A percentile compares a stretch with the other conserved stretches of the same genome.
Evolutionary conservation across 2,113 vertebrate species (phyloP).

Genomic region (Alligator sinensis): DNA sequence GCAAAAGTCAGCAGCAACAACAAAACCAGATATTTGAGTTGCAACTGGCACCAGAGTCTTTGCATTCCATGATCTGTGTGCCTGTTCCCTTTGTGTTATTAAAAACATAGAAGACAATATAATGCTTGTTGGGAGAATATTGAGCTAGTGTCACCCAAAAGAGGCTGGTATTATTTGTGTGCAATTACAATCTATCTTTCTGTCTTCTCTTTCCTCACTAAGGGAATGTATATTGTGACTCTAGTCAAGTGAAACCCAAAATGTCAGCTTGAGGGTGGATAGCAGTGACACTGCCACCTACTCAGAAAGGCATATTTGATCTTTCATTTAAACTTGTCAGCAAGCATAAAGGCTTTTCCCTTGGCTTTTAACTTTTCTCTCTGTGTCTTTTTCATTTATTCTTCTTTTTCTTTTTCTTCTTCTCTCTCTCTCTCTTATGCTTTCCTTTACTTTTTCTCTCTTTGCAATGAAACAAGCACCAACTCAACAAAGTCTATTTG

Average conservation of each 20-base stretch:
- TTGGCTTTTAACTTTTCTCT: background rate
- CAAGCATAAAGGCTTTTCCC: conserved; percentile 14
- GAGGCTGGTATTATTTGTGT: background rate
- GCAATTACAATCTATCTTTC: background rate
- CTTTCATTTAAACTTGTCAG: conserved; percentile 60
- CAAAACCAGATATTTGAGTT: background rate
- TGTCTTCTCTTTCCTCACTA: background rate
- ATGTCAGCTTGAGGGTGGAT: background rate
- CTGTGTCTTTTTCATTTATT: background rate
- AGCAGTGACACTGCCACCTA: background rate
- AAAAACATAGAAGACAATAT: conserved; percentile 9
- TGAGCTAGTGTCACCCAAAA: background rate
- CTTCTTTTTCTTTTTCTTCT: background rate
- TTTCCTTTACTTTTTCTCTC: background rate
- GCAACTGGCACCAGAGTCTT: background rate
- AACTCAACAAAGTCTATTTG: background rate
- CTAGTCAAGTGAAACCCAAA: conserved; percentile 7
- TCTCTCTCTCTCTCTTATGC: background rate
- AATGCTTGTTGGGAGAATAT: background rate
- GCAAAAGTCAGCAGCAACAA: conserved; percentile 26
- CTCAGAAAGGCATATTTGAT: background rate
- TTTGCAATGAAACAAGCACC: conserved; percentile 24
- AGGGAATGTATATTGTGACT: background rate
- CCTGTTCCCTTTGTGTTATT: conserved; percentile 1
- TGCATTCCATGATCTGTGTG: background rate